Evolutionary conservation across 1,140 invertebrate species (phyloP).

Genomic region (Drosophila tani): DNA sequence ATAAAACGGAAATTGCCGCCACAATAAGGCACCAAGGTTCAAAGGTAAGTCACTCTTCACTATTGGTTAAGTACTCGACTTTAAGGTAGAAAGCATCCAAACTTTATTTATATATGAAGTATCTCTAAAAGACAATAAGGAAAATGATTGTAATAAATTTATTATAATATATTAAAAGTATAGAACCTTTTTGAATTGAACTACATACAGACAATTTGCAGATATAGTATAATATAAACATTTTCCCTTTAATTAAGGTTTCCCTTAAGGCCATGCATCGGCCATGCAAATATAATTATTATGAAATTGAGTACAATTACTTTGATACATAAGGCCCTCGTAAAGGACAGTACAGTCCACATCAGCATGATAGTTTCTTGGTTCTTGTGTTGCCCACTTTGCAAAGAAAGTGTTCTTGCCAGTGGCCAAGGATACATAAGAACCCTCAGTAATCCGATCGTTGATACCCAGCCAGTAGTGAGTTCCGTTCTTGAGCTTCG

Average conservation of each 20-base stretch:
- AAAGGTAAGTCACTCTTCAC: not conserved
- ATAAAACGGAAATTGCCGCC: slow-evolving; percentile 76
- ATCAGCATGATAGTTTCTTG: not conserved
- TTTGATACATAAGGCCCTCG: not conserved
- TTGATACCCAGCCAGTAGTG: slow-evolving; percentile 16
- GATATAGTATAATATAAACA: no score
- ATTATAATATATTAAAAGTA: no score
- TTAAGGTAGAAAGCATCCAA: not conserved
- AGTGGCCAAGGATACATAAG: not conserved
- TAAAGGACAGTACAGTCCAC: not conserved
- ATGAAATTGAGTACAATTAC: not conserved
- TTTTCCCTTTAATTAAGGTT: not conserved
- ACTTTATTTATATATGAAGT: not conserved
- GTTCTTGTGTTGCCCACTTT: not conserved
- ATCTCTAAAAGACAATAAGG: not conserved
- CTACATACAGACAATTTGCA: no score
- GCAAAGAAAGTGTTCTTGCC: not conserved
- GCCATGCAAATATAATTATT: no score
- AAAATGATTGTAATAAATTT: no score
- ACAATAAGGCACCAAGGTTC: slow-evolving; percentile 27
- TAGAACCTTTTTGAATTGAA: no score
- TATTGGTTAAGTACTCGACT: not conserved
- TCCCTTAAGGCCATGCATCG: not conserved
- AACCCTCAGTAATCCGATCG: not conserved
- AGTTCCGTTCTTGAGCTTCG: not conserved